Conservation (phyloP, 2,113 vertebrate species). For the Syrmaticus mikado region DNA sequence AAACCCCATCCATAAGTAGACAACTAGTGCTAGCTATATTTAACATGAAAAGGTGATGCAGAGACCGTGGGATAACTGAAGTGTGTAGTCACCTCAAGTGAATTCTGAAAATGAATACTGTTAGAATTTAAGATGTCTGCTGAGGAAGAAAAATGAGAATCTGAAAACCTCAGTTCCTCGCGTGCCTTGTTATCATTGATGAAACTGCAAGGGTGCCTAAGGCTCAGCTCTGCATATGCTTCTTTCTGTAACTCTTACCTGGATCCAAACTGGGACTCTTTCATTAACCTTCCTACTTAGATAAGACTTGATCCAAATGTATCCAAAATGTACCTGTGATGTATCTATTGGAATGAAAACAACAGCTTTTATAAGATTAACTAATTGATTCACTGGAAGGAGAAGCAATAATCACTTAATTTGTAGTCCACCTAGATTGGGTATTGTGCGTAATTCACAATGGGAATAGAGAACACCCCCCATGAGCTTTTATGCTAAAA, state of each 20-base stretch:
- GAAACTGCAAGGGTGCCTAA: background rate
- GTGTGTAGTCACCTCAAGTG: background rate
- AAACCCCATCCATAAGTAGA: accelerated
- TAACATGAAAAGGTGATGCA: background rate
- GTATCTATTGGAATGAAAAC: background rate
- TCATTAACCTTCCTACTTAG: background rate
- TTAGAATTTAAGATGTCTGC: background rate
- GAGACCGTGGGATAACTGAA: background rate
- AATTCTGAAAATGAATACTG: background rate
- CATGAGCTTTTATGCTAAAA: background rate
- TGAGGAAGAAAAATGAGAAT: background rate
- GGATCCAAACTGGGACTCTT: background rate
- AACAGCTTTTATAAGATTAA: background rate
- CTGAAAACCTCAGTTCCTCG: background rate
- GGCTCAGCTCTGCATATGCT: background rate
- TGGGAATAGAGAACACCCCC: background rate
- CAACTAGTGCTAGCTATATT: background rate
- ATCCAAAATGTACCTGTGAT: background rate
- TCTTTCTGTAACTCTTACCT: background rate
- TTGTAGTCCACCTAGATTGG: background rate
- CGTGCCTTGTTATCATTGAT: background rate
- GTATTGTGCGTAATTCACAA: background rate
- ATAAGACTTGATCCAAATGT: background rate
- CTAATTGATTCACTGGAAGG: background rate
- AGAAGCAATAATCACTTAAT: background rate